Evolutionary conservation across 2,113 vertebrate species (phyloP).

Genomic region (Urocolius indicus): DNA sequence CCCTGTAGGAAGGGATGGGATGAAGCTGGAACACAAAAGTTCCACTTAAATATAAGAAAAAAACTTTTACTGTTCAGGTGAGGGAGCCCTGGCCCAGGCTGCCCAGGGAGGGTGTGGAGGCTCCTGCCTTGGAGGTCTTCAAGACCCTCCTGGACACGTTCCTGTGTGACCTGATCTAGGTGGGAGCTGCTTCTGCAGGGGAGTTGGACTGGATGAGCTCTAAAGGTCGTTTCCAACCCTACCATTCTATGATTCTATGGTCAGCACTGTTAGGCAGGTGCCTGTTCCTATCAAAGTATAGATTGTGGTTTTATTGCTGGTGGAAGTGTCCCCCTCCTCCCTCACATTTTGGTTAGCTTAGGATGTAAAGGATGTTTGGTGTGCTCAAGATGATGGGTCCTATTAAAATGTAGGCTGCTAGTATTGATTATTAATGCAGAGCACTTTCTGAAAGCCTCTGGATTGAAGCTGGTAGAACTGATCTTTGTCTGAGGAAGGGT

Average conservation of each 20-base stretch:
- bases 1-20: background rate
- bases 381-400: background rate
- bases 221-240: too few species aligned
- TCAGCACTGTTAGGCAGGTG: background rate
- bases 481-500: background rate
- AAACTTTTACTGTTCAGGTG: too few species aligned
- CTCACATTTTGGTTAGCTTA: background rate
- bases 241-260: too few species aligned
- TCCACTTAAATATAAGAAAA: too few species aligned
- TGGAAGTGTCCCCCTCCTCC: background rate
- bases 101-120: too few species aligned
- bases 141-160: too few species aligned
- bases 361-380: background rate
- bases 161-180: too few species aligned
- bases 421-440: conserved; percentile 57
- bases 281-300: background rate
- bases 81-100: too few species aligned
- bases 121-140: too few species aligned
- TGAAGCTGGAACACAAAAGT: too few species aligned
- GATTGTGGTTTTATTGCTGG: background rate
- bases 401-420: conserved; percentile 18
- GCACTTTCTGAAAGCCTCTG: conserved; percentile 4
- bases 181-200: too few species aligned
- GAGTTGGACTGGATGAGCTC: too few species aligned
- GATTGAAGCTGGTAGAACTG: conserved; percentile 18